Base-by-base conservation (phyloP, 2,113 vertebrate genomes). In the Passerina amoena region DNA sequence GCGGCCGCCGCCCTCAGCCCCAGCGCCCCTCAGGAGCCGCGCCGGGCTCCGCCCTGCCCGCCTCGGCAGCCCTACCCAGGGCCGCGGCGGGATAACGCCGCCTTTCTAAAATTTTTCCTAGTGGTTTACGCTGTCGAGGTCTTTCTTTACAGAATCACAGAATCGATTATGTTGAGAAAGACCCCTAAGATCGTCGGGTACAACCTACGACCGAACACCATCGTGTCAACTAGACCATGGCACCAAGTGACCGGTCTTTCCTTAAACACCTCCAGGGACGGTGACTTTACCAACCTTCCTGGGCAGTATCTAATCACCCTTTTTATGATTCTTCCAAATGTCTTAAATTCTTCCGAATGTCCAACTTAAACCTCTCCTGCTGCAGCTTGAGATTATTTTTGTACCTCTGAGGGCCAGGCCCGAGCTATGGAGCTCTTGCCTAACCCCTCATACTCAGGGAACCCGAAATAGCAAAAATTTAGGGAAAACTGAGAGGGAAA, bases 401-500 rank as follows among this genome's bases (percentile, higher is more conserved):
- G 5, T 7, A 2, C 19, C 25, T 10, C 37, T 14, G 45, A 71
- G 44, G 23, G 51, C 51, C 15, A 10, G 11, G 19, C 20, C 1
- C 24, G 12, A 35, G 45, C 22, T 25, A 8, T 6, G 38, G 37
- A 57, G 17, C 14, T 16, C 45, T 54, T 14, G 25, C n/a, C 23
- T 28, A 23, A 15, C 5, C 14, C 6, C 13, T 75, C 0, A 0
- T 30, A 17, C 6, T 30, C 12, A 13, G 8, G n/a, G 23, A 61
- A 27, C 20, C 7, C 35, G 48, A 37, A 70, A 35, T 8, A 15
- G 30, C 27, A 27, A 50, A 28, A 35, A 8, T 9, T 2, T 3
- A 6, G 8, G 38, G 8, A 3, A 42, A 71, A 31, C 14, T 2
- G 17, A 33, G 59, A 73, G 33, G 23, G 13, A 44, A 65, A 68